A percentile compares a stretch with the other conserved stretches of the same genome.
Evolutionary conservation across 2,888 invertebrate genomes (phyloP).

Genomic region (Julus scandinavius): DNA sequence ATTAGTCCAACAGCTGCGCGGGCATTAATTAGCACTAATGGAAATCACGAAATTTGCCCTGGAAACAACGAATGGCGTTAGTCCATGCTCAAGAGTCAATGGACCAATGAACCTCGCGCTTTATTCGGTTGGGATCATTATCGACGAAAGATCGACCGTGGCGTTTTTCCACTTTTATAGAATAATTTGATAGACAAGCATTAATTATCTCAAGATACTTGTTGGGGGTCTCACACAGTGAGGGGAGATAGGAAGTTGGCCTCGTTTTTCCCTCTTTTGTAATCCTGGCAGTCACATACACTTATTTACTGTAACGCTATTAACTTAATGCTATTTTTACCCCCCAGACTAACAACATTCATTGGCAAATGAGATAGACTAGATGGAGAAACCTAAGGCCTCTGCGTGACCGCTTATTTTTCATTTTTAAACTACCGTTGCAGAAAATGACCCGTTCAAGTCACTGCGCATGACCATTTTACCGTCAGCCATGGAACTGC

Average conservation of each 20-base stretch:
- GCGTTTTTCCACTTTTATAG: slow-evolving; percentile 13
- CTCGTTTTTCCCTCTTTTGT: not conserved
- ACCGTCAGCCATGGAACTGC: not conserved
- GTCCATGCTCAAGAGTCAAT: not conserved
- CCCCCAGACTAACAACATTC: slow-evolving; percentile 4
- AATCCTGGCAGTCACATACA: not conserved
- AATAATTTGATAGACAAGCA: slow-evolving; percentile 46
- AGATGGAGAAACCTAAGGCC: not conserved
- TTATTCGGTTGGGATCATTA: slow-evolving; percentile 40
- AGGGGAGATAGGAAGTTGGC: not conserved
- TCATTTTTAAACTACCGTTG: not conserved
- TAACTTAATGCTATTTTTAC: slow-evolving; percentile 42
- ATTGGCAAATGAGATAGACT: not conserved
- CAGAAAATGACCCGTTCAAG: slow-evolving; percentile 12
- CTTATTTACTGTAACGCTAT: slow-evolving; percentile 31
- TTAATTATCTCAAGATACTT: slow-evolving; percentile 25
- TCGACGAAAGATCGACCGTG: slow-evolving; percentile 27
- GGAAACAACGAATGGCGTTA: not conserved
- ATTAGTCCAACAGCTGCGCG: not conserved
- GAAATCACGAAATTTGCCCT: not conserved
- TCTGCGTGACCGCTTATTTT: slow-evolving; percentile 36
- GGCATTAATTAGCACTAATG: slow-evolving; percentile 26
- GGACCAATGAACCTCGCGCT: slow-evolving; percentile 35
- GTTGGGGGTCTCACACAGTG: not conserved
- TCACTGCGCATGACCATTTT: slow-evolving; percentile 28